phyloP scores from a whole-genome alignment of 2,113 vertebrate genomes.

The Tenrec ecaudatus region DNA sequence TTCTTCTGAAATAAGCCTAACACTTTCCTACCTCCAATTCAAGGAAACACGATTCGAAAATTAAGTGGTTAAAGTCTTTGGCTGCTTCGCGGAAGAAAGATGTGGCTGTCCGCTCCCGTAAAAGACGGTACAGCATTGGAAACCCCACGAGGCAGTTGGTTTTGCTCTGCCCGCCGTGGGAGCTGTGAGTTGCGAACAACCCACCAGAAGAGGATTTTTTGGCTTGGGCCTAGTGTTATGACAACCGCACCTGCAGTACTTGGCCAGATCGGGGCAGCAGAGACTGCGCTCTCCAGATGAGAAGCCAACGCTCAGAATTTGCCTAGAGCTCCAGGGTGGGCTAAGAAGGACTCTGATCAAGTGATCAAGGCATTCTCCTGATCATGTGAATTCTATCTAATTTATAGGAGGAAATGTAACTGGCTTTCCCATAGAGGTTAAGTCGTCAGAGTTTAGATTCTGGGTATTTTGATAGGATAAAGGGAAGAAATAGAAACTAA shows the following conservation, averaged over 20 bases:
- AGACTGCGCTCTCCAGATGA: neutral
- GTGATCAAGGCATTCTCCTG: too few species aligned
- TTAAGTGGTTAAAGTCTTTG: too few species aligned
- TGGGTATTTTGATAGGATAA: neutral
- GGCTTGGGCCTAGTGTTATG: neutral
- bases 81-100: too few species aligned
- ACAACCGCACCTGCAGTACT: neutral
- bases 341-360: neutral
- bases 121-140: too few species aligned
- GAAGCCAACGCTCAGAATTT: neutral
- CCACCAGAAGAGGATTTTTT: too few species aligned
- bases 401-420: too few species aligned
- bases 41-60: neutral
- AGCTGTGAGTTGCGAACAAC: too few species aligned
- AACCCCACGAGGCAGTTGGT: too few species aligned
- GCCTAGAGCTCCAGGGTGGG: accelerated
- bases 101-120: too few species aligned
- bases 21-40: neutral
- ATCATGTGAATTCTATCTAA: too few species aligned
- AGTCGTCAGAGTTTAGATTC: neutral
- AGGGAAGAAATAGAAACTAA: neutral
- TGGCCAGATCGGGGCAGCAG: neutral
- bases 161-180: too few species aligned
- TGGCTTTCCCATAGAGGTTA: neutral
- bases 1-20: neutral